phyloP scores from a whole-genome alignment of 2,113 vertebrate genomes.

The Conger conger region DNA sequence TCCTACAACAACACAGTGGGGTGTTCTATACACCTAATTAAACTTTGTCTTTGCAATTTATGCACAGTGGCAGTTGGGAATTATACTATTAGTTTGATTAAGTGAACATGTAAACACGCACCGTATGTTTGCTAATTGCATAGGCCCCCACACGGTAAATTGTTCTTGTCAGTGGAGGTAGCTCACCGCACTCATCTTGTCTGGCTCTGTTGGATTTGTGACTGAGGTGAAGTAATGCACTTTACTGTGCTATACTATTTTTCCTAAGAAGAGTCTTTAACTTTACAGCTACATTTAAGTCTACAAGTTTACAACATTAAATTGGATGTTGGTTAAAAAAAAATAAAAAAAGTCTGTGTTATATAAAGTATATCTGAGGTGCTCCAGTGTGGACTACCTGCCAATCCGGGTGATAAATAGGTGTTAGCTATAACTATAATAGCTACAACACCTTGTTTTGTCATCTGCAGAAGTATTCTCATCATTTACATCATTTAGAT shows the following conservation, averaged over 20 bases:
- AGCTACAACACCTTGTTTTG: not conserved
- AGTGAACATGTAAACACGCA: not conserved
- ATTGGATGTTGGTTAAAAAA: not conserved
- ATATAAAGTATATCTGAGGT: not conserved
- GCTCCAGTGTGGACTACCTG: not conserved
- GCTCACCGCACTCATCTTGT: not conserved
- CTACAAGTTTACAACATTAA: no score
- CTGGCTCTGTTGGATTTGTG: not conserved
- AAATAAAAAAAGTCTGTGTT: not conserved
- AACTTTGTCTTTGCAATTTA: not conserved
- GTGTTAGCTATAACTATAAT: no score
- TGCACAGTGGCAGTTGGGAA: not conserved
- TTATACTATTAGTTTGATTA: not conserved
- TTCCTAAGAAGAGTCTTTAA: no score
- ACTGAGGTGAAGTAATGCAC: not conserved
- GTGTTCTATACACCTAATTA: no score
- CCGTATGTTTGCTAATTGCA: not conserved
- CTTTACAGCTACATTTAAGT: no score
- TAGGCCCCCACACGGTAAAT: not conserved
- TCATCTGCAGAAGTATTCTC: not conserved
- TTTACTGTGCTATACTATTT: no score
- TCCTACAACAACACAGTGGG: no score
- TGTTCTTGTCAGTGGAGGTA: not conserved
- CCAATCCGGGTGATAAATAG: not conserved
- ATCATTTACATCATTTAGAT: not conserved